These are phyloP conservation scores for Nemoura dubitans DNA, from an alignment of 2,888 invertebrate genomes.

Conservation along the genomic window DNA sequence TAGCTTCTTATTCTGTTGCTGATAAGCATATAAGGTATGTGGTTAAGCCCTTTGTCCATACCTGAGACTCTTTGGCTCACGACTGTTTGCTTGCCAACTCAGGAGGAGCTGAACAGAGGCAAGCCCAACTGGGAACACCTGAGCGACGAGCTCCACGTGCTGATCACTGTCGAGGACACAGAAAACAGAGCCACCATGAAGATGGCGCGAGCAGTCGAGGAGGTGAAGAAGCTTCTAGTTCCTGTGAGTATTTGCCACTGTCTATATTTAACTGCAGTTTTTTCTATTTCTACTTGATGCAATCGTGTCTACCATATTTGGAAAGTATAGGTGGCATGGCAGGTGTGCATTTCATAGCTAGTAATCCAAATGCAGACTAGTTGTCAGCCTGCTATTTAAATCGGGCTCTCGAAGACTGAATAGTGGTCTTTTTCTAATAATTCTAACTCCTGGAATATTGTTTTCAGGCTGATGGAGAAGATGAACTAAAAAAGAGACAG, in stretches of 20 bases:
- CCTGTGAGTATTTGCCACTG: slow-evolving; percentile 78
- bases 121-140: slow-evolving; percentile 99
- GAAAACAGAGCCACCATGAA: slow-evolving; percentile 96
- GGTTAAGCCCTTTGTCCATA: too few relatives aligned
- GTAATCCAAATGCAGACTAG: too few relatives aligned
- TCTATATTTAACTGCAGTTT: background rate
- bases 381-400: too few relatives aligned
- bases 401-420: too few relatives aligned
- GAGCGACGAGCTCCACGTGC: slow-evolving; percentile 97
- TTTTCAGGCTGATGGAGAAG: slow-evolving; percentile 98
- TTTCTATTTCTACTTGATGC: background rate
- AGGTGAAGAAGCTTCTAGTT: slow-evolving; percentile 96
- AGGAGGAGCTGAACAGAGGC: slow-evolving; percentile 99
- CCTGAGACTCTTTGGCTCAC: slow-evolving; percentile 45
- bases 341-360: background rate
- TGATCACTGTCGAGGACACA: slow-evolving; percentile 98
- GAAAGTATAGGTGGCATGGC: background rate
- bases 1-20: too few relatives aligned
- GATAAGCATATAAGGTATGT: too few relatives aligned
- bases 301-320: background rate
- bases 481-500: slow-evolving; percentile 99
- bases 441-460: background rate
- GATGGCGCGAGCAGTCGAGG: slow-evolving; percentile 94
- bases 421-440: background rate
- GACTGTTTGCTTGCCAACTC: slow-evolving; percentile 53